These are phyloP conservation scores for Dromococcyx pavoninus DNA, from an alignment of 2,797 vertebrate genomes.

Conservation along the genomic window DNA sequence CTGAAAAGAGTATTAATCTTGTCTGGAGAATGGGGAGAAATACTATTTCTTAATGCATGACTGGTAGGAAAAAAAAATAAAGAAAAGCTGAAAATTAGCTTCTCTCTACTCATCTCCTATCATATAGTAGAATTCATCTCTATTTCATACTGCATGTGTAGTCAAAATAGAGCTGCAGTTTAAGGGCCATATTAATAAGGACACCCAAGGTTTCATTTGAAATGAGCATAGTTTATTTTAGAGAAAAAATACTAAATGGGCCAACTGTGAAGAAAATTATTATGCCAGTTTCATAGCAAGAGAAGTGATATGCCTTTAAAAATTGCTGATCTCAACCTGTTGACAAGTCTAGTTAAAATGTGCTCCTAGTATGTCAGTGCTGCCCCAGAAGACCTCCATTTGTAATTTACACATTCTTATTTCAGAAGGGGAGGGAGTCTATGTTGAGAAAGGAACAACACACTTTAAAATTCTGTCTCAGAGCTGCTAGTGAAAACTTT, in stretches of 20 bases:
- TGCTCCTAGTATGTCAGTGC: neutral
- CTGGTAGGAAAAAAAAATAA: neutral
- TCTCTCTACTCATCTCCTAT: neutral
- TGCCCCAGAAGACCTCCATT: constrained; percentile 5
- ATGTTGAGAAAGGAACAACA: neutral
- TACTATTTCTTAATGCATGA: neutral
- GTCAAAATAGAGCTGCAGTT: neutral
- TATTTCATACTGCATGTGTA: neutral
- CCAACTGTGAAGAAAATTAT: constrained; percentile 52
- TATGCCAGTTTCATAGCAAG: constrained; percentile 32
- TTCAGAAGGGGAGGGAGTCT: neutral
- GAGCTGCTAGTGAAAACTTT: constrained; percentile 5
- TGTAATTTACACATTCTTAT: constrained; percentile 23
- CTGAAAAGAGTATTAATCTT: neutral
- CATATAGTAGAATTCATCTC: neutral
- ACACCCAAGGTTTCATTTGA: constrained; percentile 28
- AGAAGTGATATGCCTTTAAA: constrained; percentile 23
- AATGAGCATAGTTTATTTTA: constrained; percentile 9
- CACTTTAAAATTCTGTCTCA: neutral
- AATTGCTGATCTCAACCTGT: constrained; percentile 52
- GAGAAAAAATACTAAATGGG: constrained; percentile 54
- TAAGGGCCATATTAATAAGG: neutral
- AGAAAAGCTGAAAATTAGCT: constrained; percentile 11
- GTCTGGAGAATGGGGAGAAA: neutral
- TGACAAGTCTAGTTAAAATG: constrained; percentile 46